Conservation (phyloP, 2,113 vertebrate genomes). For the Mastomys coucha region DNA sequence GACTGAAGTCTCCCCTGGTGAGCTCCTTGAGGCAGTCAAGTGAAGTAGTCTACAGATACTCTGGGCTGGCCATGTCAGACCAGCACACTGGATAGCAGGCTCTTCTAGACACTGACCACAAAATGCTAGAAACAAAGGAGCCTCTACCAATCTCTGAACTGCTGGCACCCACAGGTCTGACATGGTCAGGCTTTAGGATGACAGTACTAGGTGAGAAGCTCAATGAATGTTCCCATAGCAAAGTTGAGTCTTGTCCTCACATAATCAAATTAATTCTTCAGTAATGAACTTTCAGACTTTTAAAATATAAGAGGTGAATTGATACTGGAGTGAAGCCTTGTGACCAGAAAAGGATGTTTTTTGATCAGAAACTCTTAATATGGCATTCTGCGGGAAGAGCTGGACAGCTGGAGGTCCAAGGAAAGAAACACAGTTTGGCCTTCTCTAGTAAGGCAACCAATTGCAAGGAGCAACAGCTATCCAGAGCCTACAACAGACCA, state of each 20-base stretch:
- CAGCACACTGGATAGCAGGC: neutral
- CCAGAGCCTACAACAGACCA: neutral
- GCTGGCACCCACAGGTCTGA: neutral
- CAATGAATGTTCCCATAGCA: neutral
- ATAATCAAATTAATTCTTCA: neutral
- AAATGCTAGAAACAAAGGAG: neutral
- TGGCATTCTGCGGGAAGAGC: neutral
- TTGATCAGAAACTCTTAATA: neutral
- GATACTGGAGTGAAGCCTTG: neutral
- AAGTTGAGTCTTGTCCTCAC: neutral
- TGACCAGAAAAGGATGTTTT: neutral
- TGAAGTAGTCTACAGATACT: neutral
- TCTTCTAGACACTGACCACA: neutral
- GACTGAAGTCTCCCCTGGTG: neutral
- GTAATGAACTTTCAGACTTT: fast-evolving
- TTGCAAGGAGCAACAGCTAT: no score
- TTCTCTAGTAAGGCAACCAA: neutral
- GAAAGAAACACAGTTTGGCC: neutral
- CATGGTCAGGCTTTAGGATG: no score
- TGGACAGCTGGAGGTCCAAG: neutral
- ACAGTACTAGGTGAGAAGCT: no score
- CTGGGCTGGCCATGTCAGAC: neutral
- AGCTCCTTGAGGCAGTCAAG: neutral
- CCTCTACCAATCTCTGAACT: neutral
- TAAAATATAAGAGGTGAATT: neutral